Evolutionary conservation across 2,797 vertebrate genomes (phyloP), one percentile per base, ranked within the genome.

Genomic region (Acipenser ruthenus): DNA sequence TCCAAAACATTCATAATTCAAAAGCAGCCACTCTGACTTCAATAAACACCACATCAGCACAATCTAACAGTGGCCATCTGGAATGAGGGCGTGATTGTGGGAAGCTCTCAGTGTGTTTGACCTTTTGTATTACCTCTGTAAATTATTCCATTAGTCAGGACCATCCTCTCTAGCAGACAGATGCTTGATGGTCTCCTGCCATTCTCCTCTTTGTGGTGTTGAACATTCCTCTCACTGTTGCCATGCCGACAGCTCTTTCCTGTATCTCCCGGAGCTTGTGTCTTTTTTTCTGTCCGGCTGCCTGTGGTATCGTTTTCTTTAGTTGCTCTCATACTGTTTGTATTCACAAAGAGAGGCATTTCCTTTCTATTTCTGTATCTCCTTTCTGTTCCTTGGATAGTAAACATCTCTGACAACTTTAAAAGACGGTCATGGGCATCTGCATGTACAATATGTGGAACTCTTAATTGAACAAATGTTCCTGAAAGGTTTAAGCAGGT

Each of bases 51-150:
- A 37, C 37, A 37, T 37, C 37, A 37, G 37, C 37, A 37, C 37
- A 37, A 4, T 37, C 37, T 37, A 37, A 37, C 37, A 67, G 65
- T 70, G 72, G 70, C 76, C 68, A 10, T 60, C 73, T 72, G 65
- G 69, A 63, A 63, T 71, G 70, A 71, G 60, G 49, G 11, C 37
- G 48, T 50, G 50, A 18, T 13, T 56, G 13, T 56, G 10, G 50
- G 6, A 59, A 56, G 12, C 13, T 64, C 11, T 48, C 3, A 58
- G 62, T 23, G 50, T 23, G 13, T 66, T 8, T 69, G 58, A 62
- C 4, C 65, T 47, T 49, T 18, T 51, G 52, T 37, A 37, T 37
- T 37, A 37, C 37, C 37, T 5, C 37, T 37, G 37, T 37, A 37
- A 37, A 37, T 37, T 37, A 37, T 37, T 37, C 37, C 37, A 37